A percentile compares a stretch with the other conserved stretches of the same genome.
phyloP scores from a whole-genome alignment of 2,888 invertebrate genomes.

The Caenorhabditis parvicauda region DNA sequence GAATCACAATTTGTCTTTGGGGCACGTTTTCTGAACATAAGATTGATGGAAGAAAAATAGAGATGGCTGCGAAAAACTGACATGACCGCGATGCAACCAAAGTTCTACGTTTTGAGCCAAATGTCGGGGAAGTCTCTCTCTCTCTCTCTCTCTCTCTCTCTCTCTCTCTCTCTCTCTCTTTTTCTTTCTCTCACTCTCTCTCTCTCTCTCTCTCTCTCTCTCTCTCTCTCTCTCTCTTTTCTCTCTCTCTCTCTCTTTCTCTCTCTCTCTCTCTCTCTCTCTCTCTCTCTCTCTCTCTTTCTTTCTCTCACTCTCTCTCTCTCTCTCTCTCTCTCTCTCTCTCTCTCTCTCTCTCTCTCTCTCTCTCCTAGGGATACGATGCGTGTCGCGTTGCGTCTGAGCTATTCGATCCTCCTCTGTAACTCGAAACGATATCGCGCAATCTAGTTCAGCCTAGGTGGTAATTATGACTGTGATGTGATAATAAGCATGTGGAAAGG shows the following conservation, averaged over 20 bases:
- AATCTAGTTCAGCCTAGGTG: too few species aligned
- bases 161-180: constrained; percentile 2
- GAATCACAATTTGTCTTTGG: too few species aligned
- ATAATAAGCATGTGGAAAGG: too few species aligned
- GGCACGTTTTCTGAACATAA: not conserved
- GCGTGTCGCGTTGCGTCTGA: too few species aligned
- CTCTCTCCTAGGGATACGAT: too few species aligned
- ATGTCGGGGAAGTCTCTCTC: constrained; percentile 5
- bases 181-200: not conserved
- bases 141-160: not conserved
- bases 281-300: constrained; percentile 1
- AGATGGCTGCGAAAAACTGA: constrained; percentile 7
- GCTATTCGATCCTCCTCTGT: too few species aligned
- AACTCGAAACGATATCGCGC: too few species aligned
- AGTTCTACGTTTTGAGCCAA: constrained; percentile 8
- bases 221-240: not conserved
- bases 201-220: not conserved
- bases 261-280: constrained; percentile 9
- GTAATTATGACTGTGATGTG: too few species aligned
- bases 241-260: not conserved
- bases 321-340: not conserved
- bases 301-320: not conserved
- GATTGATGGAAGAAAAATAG: not conserved
- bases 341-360: constrained; percentile 2
- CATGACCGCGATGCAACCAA: not conserved